Percentiles rank a stretch among this genome's conserved stretches.
Conservation (phyloP, 2,888 invertebrate species). For the Drosophila stalkeri region DNA sequence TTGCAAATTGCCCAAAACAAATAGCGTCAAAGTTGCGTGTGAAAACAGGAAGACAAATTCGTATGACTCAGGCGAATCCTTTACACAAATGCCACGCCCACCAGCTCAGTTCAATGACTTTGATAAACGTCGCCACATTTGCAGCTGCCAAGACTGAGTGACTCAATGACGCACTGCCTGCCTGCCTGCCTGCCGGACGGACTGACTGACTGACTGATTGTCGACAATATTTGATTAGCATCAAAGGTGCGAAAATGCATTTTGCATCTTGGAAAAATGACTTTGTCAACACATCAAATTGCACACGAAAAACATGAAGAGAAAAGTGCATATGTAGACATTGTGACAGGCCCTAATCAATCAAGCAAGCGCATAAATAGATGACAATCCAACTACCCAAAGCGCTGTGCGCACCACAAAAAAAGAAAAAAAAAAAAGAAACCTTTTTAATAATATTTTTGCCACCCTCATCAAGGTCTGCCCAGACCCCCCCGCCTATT, state of each 20-base stretch:
- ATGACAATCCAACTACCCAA: conserved; percentile 49
- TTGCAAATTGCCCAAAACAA: conserved; percentile 57
- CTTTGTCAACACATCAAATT: conserved; percentile 59
- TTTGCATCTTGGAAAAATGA: conserved; percentile 50
- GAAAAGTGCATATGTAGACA: conserved; percentile 44
- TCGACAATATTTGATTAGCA: conserved; percentile 67
- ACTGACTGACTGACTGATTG: conserved; percentile 32
- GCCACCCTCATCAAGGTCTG: conserved; percentile 8
- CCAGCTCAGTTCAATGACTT: conserved; percentile 48
- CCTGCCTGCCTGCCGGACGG: conserved; percentile 16
- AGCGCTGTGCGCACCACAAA: background rate
- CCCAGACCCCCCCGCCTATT: conserved; percentile 8
- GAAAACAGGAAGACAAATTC: conserved; percentile 63
- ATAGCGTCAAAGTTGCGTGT: conserved; percentile 44
- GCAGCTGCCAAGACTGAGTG: conserved; percentile 29
- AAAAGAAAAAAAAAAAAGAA: conserved; percentile 14
- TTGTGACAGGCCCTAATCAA: conserved; percentile 73
- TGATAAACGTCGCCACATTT: conserved; percentile 66
- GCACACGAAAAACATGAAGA: conserved; percentile 27
- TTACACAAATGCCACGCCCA: background rate
- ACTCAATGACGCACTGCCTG: conserved; percentile 14
- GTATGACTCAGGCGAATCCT: conserved; percentile 41
- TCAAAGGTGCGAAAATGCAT: conserved; percentile 52
- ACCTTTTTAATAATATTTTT: conserved; percentile 77
- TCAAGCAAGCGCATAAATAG: conserved; percentile 53